Evolutionary conservation across 2,113 vertebrate species (phyloP).

Genomic region (Polypterus bichir): DNA sequence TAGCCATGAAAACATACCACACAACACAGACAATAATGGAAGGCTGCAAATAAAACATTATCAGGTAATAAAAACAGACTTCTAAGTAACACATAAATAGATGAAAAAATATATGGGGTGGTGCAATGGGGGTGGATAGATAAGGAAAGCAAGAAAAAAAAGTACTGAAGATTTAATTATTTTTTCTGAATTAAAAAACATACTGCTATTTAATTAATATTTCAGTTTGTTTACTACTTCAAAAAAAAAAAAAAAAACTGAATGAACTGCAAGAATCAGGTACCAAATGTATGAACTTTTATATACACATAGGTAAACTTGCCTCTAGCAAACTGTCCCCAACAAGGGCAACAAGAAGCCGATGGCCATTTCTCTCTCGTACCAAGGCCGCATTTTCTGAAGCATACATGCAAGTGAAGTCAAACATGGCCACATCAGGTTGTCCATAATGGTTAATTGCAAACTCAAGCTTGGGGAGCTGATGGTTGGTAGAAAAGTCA

Average conservation of each 20-base stretch:
- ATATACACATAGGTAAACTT: conserved; percentile 11
- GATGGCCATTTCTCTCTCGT: conserved; percentile 75
- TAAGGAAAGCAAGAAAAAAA: conserved; percentile 13
- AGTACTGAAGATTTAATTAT: background rate
- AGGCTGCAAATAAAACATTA: too few relatives aligned
- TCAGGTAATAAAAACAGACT: too few relatives aligned
- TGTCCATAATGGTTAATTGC: conserved; percentile 97
- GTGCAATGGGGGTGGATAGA: background rate
- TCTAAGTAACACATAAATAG: too few relatives aligned
- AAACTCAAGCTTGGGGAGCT: conserved; percentile 81
- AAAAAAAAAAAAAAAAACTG: background rate
- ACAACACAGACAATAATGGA: too few relatives aligned
- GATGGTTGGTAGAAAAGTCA: conserved; percentile 90
- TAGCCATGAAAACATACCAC: too few relatives aligned
- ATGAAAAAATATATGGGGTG: background rate
- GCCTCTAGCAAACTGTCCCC: conserved; percentile 95
- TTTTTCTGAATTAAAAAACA: background rate
- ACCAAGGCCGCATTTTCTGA: conserved; percentile 88
- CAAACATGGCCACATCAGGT: conserved; percentile 96
- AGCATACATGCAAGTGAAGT: conserved; percentile 97
- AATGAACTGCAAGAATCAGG: background rate
- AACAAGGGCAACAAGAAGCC: conserved; percentile 78
- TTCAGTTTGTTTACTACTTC: background rate
- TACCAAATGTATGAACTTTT: too few relatives aligned
- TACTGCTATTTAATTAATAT: background rate